Conservation (phyloP, 2,113 vertebrate species). For the Tenrec ecaudatus region DNA sequence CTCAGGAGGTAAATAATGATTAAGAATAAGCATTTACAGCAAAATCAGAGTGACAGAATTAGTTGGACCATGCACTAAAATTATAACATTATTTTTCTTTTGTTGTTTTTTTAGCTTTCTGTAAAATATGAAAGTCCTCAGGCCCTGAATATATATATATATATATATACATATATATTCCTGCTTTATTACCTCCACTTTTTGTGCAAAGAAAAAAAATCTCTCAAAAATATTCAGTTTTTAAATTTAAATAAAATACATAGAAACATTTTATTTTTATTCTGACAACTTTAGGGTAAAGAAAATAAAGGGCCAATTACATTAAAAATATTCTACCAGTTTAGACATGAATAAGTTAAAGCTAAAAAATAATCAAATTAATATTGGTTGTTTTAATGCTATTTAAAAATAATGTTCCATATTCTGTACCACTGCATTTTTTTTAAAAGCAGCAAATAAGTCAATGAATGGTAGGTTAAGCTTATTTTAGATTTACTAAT, state of each 20-base stretch:
- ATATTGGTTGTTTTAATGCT: background rate
- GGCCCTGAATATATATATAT: background rate
- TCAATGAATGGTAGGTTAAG: background rate
- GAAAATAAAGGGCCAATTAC: background rate
- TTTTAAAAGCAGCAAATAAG: background rate
- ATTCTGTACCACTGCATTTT: background rate
- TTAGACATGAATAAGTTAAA: background rate
- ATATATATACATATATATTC: background rate
- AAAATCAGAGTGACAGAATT: background rate
- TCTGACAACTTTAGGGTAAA: background rate
- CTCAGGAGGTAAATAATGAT: background rate
- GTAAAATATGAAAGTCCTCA: too few relatives aligned
- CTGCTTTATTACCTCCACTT: background rate
- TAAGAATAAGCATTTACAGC: background rate
- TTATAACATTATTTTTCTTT: too few relatives aligned
- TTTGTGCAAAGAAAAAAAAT: background rate
- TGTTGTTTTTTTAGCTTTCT: too few relatives aligned
- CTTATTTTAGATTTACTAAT: conserved; percentile 1
- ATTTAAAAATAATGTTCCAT: background rate
- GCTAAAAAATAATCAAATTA: background rate
- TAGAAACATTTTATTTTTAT: background rate
- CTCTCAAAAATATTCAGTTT: background rate
- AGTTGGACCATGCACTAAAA: background rate
- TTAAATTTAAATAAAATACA: background rate
- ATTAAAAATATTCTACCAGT: background rate